Percentiles rank a stretch among this genome's conserved stretches.
Conservation (phyloP, 1,140 invertebrate species). For the Gonioctena quinquepunctata region DNA sequence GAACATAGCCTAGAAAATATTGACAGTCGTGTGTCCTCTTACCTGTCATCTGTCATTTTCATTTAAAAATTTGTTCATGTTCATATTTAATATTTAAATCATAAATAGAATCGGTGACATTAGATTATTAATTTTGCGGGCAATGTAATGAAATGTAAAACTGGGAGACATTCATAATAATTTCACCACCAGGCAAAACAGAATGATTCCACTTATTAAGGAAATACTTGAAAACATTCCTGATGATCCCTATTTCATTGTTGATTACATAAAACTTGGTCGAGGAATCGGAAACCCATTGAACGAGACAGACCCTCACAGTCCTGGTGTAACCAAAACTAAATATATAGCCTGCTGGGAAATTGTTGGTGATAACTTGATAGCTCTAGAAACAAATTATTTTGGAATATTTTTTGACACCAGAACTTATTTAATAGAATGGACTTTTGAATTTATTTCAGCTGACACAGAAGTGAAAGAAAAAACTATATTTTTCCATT, state of each 20-base stretch:
- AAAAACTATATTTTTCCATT: slow-evolving; percentile 31
- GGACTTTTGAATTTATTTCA: slow-evolving; percentile 28
- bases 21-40: no score
- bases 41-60: no score
- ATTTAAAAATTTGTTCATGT: no score
- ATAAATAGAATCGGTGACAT: no score
- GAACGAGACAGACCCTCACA: not conserved
- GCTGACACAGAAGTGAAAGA: slow-evolving; percentile 13
- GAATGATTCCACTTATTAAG: not conserved
- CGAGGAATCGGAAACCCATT: not conserved
- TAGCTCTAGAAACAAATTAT: not conserved
- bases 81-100: no score
- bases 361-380: slow-evolving; percentile 25
- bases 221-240: not conserved
- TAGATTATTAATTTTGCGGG: no score
- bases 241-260: slow-evolving; percentile 12
- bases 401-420: slow-evolving; percentile 25
- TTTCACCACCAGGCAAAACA: no score
- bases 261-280: slow-evolving; percentile 19
- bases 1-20: no score
- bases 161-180: no score
- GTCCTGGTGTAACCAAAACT: slow-evolving; percentile 27
- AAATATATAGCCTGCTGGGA: slow-evolving; percentile 27
- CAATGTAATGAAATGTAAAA: no score
- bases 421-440: slow-evolving; percentile 33